Evolutionary conservation across 2,888 invertebrate genomes (phyloP).

Genomic region (Andrena marginata): DNA sequence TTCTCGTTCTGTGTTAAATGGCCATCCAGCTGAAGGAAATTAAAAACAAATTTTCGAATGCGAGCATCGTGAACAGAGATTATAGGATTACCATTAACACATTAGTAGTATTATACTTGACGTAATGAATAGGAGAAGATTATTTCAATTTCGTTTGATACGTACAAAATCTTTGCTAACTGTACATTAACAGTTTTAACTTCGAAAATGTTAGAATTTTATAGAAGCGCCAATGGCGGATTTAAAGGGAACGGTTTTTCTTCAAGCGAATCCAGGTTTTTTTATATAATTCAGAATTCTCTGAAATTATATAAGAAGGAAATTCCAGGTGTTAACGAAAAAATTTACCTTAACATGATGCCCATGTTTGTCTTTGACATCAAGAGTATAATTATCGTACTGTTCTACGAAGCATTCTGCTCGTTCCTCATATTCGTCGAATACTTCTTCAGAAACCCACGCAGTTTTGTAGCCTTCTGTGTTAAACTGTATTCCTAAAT

Average conservation of each 20-base stretch:
- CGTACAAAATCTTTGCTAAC: too few relatives aligned
- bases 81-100: too few relatives aligned
- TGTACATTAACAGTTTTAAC: too few relatives aligned
- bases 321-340: background rate
- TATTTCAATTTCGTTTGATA: too few relatives aligned
- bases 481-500: conserved; percentile 54
- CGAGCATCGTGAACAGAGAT: too few relatives aligned
- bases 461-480: conserved; percentile 45
- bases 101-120: too few relatives aligned
- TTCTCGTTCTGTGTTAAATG: conserved; percentile 58
- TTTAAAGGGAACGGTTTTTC: too few relatives aligned
- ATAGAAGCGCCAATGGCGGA: too few relatives aligned
- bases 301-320: background rate
- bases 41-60: background rate
- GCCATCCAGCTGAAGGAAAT: conserved; percentile 27
- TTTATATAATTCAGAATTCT: background rate
- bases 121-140: too few relatives aligned
- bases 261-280: too few relatives aligned
- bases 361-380: conserved; percentile 34
- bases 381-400: conserved; percentile 49
- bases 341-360: conserved; percentile 21
- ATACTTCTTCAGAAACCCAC: conserved; percentile 18
- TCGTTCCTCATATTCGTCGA: conserved; percentile 42
- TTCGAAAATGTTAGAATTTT: too few relatives aligned
- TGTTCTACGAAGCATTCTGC: conserved; percentile 61